Conservation (phyloP, 2,797 vertebrate species). For the Lacerta bilineata region DNA sequence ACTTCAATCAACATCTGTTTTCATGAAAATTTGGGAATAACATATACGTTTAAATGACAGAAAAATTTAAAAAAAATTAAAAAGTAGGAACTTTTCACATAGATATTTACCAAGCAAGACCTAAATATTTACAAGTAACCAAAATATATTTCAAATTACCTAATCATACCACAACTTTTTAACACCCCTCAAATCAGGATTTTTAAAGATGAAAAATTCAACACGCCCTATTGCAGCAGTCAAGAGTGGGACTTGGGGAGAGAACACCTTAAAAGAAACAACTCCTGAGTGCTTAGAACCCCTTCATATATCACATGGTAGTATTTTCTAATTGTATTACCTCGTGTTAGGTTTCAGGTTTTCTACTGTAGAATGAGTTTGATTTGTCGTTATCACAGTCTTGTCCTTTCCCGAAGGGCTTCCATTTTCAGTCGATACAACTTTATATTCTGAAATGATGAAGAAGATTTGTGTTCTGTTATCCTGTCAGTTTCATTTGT, state of each 20-base stretch:
- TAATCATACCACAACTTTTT: no score
- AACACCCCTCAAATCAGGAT: no score
- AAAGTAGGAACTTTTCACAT: no score
- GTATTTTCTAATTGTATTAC: constrained; percentile 75
- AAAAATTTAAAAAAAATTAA: no score
- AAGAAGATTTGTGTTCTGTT: neutral
- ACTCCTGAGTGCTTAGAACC: neutral
- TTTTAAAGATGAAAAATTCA: no score
- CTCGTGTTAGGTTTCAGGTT: constrained; percentile 96
- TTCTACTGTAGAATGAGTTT: constrained; percentile 96
- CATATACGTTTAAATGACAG: no score
- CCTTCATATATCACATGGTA: neutral
- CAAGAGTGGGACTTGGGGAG: neutral
- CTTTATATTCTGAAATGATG: constrained; percentile 88
- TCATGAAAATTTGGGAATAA: no score
- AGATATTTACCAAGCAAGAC: no score
- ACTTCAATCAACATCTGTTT: no score
- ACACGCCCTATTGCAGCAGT: neutral
- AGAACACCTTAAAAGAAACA: neutral
- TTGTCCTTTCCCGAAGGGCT: constrained; percentile 85
- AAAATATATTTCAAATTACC: no score
- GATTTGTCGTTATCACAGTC: constrained; percentile 92
- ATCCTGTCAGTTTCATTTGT: neutral
- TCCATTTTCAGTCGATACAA: constrained; percentile 90
- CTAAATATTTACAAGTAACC: no score